Evolutionary conservation across 2,797 vertebrate genomes (phyloP).

Genomic region (Thamnophis elegans): DNA sequence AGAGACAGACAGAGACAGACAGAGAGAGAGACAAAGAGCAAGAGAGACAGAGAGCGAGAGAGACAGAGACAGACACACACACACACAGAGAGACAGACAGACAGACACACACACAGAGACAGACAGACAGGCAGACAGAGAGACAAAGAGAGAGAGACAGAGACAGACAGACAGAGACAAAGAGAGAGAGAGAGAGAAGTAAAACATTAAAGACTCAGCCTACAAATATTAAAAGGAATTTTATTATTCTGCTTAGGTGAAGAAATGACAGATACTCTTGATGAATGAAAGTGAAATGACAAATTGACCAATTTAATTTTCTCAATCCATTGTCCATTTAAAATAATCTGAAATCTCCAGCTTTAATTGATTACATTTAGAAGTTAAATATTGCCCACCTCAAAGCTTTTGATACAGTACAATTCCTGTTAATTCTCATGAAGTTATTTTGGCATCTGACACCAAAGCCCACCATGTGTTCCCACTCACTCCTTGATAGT

Average conservation of each 20-base stretch:
- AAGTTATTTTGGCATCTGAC: neutral
- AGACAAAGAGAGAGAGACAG: too few species aligned
- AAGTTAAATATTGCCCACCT: neutral
- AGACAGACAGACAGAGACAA: conserved; percentile 28
- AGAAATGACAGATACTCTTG: neutral
- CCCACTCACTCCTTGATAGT: neutral
- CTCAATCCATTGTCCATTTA: neutral
- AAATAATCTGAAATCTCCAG: neutral
- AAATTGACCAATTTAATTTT: too few species aligned
- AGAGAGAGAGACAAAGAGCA: too few species aligned
- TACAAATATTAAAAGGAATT: neutral
- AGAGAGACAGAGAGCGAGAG: too few species aligned
- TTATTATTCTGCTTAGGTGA: neutral
- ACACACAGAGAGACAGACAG: too few species aligned
- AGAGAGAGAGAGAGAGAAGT: conserved; percentile 36
- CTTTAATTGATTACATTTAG: neutral
- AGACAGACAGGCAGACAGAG: too few species aligned
- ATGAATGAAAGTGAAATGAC: neutral
- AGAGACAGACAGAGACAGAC: too few species aligned
- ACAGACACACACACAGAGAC: too few species aligned
- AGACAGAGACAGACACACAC: too few species aligned
- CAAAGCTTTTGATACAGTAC: neutral
- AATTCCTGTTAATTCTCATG: neutral
- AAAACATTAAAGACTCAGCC: conserved; percentile 15
- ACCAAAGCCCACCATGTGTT: too few species aligned